Percentiles rank a stretch among this genome's conserved stretches.
Conservation (phyloP, 1,140 invertebrate genomes). For the Dendrolimus kikuchii region DNA sequence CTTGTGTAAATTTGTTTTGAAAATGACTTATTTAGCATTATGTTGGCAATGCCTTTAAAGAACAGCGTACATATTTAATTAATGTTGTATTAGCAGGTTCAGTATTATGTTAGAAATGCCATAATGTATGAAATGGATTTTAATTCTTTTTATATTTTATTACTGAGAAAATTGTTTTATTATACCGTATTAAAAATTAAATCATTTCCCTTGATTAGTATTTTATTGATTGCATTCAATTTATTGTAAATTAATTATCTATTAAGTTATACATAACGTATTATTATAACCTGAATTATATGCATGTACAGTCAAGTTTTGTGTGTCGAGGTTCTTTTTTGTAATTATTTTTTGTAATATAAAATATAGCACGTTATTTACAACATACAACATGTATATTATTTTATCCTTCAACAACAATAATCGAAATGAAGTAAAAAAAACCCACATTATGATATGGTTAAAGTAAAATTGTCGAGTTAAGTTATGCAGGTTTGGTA, state of each 20-base stretch:
- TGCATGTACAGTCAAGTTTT: constrained; percentile 65
- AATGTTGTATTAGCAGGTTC: constrained; percentile 65
- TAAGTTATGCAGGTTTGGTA: too few species aligned
- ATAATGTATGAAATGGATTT: constrained; percentile 66
- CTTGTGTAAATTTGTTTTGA: too few species aligned
- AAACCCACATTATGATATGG: too few species aligned
- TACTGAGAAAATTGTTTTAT: constrained; percentile 5
- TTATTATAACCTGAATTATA: constrained; percentile 56
- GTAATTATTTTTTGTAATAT: constrained; percentile 69
- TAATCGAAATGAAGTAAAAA: too few species aligned
- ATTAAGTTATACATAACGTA: constrained; percentile 40
- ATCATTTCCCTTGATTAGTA: constrained; percentile 47
- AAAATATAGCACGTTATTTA: constrained; percentile 71
- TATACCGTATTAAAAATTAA: constrained; percentile 39
- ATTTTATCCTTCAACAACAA: too few species aligned
- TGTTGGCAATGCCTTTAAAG: constrained; percentile 10
- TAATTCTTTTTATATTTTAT: constrained; percentile 13
- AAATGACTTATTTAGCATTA: too few species aligned
- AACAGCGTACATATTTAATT: constrained; percentile 51
- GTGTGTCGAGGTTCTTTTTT: constrained; percentile 63
- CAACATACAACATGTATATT: constrained; percentile 25
- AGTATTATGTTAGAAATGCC: constrained; percentile 68
- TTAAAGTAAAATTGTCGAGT: too few species aligned
- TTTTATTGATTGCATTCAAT: constrained; percentile 21
- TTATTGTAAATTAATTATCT: constrained; percentile 41